These are phyloP conservation scores for Pipistrellus nathusii DNA, from an alignment of 2,797 vertebrate species.

Conservation along the genomic window DNA sequence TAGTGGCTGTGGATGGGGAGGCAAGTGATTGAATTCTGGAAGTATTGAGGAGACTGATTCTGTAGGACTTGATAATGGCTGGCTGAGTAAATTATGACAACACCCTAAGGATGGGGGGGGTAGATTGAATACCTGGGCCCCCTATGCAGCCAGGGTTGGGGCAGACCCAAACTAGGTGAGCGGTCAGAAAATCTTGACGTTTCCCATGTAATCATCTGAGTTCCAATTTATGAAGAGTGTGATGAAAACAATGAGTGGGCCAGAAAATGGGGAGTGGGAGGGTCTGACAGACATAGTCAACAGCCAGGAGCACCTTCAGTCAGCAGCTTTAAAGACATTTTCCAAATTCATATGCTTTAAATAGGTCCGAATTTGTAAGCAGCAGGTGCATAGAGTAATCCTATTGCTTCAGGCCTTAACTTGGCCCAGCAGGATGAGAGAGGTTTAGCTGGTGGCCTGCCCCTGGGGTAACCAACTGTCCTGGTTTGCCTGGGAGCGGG, in stretches of 20 bases:
- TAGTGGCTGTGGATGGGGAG: not conserved
- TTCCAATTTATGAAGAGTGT: not conserved
- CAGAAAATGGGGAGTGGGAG: not conserved
- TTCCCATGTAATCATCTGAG: not conserved
- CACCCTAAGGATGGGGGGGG: not conserved
- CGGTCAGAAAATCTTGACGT: not conserved
- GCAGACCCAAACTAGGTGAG: not conserved
- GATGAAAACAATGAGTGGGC: slow-evolving; percentile 13
- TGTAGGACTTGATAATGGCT: not conserved
- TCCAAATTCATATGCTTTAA: slow-evolving; percentile 5
- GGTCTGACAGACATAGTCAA: not conserved
- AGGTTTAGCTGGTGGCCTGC: slow-evolving; percentile 47
- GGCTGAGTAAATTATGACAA: not conserved
- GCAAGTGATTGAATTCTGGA: not conserved
- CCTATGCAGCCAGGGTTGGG: not conserved
- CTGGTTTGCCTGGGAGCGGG: not conserved
- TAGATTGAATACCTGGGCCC: not conserved
- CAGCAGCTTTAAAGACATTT: slow-evolving; percentile 37
- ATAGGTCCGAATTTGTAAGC: slow-evolving; percentile 30
- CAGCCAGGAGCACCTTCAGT: not conserved
- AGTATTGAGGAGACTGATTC: not conserved
- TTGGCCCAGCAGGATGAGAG: not conserved
- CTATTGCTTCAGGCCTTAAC: slow-evolving; percentile 20
- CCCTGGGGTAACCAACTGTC: slow-evolving; percentile 30
- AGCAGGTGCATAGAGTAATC: not conserved